A percentile compares a stretch with the other conserved stretches of the same genome.
Conservation (phyloP, 2,797 vertebrate species). For the Cetoscarus ocellatus region DNA sequence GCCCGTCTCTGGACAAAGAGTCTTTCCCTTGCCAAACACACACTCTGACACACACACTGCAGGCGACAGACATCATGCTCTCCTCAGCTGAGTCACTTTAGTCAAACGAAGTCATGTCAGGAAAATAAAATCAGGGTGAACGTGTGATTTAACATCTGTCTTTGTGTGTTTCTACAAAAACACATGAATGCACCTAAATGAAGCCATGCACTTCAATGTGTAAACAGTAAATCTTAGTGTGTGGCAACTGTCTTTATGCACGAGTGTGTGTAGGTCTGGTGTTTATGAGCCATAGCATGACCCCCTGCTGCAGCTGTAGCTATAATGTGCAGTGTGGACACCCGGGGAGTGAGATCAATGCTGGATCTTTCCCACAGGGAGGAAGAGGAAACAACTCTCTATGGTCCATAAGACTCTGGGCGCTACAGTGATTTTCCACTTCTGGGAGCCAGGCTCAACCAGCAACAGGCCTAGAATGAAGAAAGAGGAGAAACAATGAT, state of each 20-base stretch:
- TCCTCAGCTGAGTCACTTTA: slow-evolving; percentile 51
- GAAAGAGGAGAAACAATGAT: slow-evolving; percentile 17
- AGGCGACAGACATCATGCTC: slow-evolving; percentile 40
- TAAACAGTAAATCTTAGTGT: not conserved
- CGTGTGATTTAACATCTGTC: slow-evolving; percentile 1
- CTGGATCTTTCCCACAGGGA: slow-evolving; percentile 36
- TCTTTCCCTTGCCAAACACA: slow-evolving; percentile 12
- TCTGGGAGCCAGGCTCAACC: slow-evolving; percentile 35
- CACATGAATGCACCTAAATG: slow-evolving; percentile 2
- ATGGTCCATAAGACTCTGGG: slow-evolving; percentile 46
- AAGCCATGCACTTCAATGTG: not conserved
- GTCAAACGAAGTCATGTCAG: slow-evolving; percentile 34
- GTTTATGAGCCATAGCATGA: slow-evolving; percentile 29
- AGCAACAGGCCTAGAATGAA: slow-evolving; percentile 8
- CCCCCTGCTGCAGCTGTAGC: not conserved
- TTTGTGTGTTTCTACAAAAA: not conserved
- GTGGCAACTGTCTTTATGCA: not conserved
- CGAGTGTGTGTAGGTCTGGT: not conserved
- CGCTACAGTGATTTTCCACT: slow-evolving; percentile 56
- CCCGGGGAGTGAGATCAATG: slow-evolving; percentile 53
- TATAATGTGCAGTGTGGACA: slow-evolving; percentile 30
- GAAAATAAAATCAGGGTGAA: slow-evolving; percentile 26
- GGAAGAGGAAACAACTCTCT: slow-evolving; percentile 55
- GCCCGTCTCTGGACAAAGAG: slow-evolving; percentile 25
- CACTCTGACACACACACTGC: slow-evolving; percentile 40